phyloP scores from a whole-genome alignment of 1,140 invertebrate genomes.

The Calycopis cecrops region DNA sequence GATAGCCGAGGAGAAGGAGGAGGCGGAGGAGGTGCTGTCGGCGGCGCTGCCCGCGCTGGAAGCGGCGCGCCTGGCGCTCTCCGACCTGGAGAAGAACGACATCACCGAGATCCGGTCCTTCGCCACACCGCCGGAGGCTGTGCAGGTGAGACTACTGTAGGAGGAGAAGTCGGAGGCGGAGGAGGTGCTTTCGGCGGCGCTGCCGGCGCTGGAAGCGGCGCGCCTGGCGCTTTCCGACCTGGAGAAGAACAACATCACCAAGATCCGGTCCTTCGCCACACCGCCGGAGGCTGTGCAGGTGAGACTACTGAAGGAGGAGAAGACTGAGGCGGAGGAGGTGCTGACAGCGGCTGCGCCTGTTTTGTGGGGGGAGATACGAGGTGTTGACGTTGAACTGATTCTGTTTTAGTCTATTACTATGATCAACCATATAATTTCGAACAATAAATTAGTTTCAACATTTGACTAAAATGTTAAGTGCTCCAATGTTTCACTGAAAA shows the following conservation, averaged over 20 bases:
- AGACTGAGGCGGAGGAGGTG: conserved; percentile 86
- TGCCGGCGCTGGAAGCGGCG: conserved; percentile 89
- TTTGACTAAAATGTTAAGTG: no score
- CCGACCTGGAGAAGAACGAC: conserved; percentile 89
- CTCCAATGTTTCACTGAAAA: no score
- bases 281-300: conserved; percentile 90
- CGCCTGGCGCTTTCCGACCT: conserved; percentile 85
- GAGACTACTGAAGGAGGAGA: conserved; percentile 76
- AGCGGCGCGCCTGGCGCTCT: conserved; percentile 84
- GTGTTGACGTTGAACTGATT: no score
- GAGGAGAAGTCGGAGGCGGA: conserved; percentile 90
- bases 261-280: conserved; percentile 93
- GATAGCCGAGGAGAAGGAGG: conserved; percentile 86
- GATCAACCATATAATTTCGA: no score
- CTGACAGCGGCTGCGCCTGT: conserved; percentile 87
- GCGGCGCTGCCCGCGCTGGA: conserved; percentile 89
- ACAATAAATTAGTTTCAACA: no score
- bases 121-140: conserved; percentile 91
- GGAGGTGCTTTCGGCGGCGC: conserved; percentile 83
- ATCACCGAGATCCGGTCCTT: conserved; percentile 95
- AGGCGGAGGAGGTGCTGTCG: conserved; percentile 85
- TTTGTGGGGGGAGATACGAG: no score
- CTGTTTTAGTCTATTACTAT: no score
- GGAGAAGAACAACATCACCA: conserved; percentile 92
- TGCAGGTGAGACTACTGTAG: conserved; percentile 76